Evolutionary conservation across 2,113 vertebrate genomes (phyloP).

Genomic region (Zosterops pallidus): DNA sequence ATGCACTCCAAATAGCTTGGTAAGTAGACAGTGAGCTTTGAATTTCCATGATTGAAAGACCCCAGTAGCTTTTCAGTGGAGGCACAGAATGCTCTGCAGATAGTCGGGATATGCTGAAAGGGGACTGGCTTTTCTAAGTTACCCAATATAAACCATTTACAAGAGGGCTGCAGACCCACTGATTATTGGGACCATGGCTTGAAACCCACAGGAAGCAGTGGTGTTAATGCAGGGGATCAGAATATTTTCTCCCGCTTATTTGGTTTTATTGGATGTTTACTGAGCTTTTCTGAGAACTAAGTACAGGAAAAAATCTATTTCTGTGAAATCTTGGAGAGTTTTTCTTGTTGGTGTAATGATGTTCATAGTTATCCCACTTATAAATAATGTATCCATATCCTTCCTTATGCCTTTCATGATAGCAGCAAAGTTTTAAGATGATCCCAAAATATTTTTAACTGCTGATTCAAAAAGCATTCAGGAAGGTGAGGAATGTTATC

Average conservation of each 20-base stretch:
- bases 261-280: not conserved
- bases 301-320: not conserved
- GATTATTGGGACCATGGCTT: not conserved
- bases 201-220: not conserved
- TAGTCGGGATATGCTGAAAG: not conserved
- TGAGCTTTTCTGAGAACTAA: not conserved
- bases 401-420: not conserved
- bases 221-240: not conserved
- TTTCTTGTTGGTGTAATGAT: not conserved
- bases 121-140: not conserved
- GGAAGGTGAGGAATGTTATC: not conserved
- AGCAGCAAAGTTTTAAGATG: not conserved
- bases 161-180: not conserved
- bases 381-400: not conserved
- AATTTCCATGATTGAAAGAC: not conserved
- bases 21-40: not conserved
- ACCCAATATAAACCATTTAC: not conserved
- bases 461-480: not conserved
- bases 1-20: not conserved
- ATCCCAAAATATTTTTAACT: not conserved
- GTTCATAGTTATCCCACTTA: not conserved
- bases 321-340: not conserved
- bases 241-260: not conserved
- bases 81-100: not conserved
- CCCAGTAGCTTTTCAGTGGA: not conserved